Evolutionary conservation across 2,113 vertebrate species (phyloP), one percentile per base, ranked within the genome.

Genomic region (Oryzias celebensis): DNA sequence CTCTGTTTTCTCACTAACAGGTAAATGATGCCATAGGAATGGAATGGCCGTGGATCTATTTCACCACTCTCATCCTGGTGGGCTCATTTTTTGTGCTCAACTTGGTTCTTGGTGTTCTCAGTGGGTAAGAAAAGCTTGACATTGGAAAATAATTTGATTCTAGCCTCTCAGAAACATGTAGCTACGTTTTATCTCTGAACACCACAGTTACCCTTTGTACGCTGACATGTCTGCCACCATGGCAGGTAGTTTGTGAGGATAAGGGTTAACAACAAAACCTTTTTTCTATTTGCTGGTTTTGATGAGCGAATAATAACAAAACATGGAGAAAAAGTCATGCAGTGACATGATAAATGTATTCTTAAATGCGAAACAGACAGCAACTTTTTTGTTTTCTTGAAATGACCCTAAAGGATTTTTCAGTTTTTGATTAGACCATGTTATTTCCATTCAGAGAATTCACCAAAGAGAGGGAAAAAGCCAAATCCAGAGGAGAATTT

Each of bases 71-170:
- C 56, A 99, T 99, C 63, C 89, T 99, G 41, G 80, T 99, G 28
- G 97, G 97, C 2, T 96, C 97, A 45, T 99, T 99, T 85, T 99
- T 99, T 0, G 94, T 99, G 57, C 95, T 99, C 60, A 99, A 99
- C 77, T 91, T 99, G 63, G 94, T 98, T 68, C 92, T 99, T 76
- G 97, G 97, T 0, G 96, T 99, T 61, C 93, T 99, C 58, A 98
- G 97, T 1, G 97, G 97, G 97, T 99, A 92, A 65, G 89, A 8
- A 4, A 12, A 45, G 14, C 44, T 17, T 16, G 44, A 45, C 2
- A 1, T 45, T 1, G 16, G 4, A 14, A 45, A 17, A 45, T 8
- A 45, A 17, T 2, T 6, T 17, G 15, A 17, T 17, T 7, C 43
- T 16, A 45, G 16, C 3, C 44, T 45, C 43, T 14, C 43, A 44